Conservation (phyloP, 2,113 vertebrate species). For the Hydropotes inermis region DNA sequence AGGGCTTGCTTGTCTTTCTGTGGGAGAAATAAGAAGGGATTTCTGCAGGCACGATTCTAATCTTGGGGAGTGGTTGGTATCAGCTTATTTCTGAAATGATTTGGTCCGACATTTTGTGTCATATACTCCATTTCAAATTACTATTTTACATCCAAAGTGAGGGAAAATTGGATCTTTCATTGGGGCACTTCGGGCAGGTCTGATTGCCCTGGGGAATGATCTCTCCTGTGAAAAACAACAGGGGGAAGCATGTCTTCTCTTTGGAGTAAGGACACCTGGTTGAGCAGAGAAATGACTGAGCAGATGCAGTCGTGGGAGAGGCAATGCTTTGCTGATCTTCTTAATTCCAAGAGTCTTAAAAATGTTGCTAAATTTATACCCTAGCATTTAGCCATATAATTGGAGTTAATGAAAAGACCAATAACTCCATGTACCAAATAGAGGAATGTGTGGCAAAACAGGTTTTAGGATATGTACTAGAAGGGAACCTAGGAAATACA, state of each 20-base stretch:
- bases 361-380: neutral
- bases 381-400: neutral
- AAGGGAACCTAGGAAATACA: neutral
- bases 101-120: slow-evolving; percentile 15
- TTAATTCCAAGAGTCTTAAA: neutral
- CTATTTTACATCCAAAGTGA: slow-evolving; percentile 2
- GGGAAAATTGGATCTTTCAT: neutral
- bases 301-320: neutral
- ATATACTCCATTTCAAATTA: neutral
- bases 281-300: neutral
- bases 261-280: neutral
- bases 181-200: neutral
- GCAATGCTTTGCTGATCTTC: neutral
- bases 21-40: neutral
- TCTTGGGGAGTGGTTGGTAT: neutral
- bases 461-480: neutral
- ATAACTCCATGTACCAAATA: neutral
- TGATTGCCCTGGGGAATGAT: neutral
- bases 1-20: neutral
- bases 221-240: neutral
- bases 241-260: neutral
- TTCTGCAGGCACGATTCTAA: neutral
- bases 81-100: neutral
- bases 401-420: neutral
- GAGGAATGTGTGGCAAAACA: neutral